phyloP scores from a whole-genome alignment of 2,888 invertebrate genomes.

The Baronia brevicornis region DNA sequence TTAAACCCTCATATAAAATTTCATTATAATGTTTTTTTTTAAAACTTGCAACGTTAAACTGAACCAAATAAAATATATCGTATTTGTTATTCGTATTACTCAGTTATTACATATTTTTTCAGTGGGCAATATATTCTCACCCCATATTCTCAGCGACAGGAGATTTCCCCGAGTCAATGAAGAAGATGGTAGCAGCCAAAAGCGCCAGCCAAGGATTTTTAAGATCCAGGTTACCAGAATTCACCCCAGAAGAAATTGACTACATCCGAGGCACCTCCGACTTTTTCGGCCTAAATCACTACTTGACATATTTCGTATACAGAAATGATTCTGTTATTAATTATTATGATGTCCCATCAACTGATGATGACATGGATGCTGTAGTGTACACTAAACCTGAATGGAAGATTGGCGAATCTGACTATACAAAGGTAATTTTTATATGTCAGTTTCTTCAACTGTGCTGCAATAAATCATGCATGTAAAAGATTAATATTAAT shows the following conservation, averaged over 20 bases:
- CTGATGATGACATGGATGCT: slow-evolving; percentile 19
- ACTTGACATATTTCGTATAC: slow-evolving; percentile 53
- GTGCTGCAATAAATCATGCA: too few relatives aligned
- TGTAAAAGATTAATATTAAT: too few relatives aligned
- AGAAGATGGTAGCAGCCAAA: slow-evolving; percentile 61
- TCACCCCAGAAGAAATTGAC: slow-evolving; percentile 44
- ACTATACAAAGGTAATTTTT: slow-evolving; percentile 18
- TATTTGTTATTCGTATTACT: too few relatives aligned
- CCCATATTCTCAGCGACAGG: slow-evolving; percentile 75
- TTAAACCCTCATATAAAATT: too few relatives aligned
- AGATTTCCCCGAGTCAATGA: slow-evolving; percentile 77
- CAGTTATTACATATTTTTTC: too few relatives aligned
- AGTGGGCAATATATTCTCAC: slow-evolving; percentile 74
- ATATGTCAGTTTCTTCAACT: neutral
- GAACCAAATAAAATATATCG: too few relatives aligned
- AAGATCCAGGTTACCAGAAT: slow-evolving; percentile 69
- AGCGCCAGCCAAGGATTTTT: slow-evolving; percentile 69
- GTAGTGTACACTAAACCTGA: slow-evolving; percentile 16
- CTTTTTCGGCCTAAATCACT: slow-evolving; percentile 76
- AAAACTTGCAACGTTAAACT: too few relatives aligned
- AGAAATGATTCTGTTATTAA: slow-evolving; percentile 21
- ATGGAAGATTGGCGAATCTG: slow-evolving; percentile 19
- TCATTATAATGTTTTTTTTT: too few relatives aligned
- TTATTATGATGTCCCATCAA: slow-evolving; percentile 18
- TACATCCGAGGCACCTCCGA: slow-evolving; percentile 32